These are phyloP conservation scores for Triops cancriformis DNA, from an alignment of 1,140 invertebrate species.

Conservation along the genomic window DNA sequence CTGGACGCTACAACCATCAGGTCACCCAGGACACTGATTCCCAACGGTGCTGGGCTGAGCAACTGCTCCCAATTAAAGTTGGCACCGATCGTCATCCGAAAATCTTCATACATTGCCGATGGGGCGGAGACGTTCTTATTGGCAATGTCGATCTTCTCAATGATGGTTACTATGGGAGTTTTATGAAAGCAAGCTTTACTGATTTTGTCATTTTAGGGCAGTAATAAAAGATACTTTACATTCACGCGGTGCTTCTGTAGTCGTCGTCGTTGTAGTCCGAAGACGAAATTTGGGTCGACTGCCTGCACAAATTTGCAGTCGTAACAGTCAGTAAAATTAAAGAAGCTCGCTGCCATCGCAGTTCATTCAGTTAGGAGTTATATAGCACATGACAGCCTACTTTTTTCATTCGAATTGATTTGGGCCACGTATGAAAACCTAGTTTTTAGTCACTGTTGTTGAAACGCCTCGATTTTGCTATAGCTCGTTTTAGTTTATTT, in stretches of 20 bases:
- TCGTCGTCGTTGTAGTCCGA: background rate
- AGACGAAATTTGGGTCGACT: background rate
- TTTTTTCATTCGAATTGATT: too few relatives aligned
- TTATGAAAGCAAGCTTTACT: too few relatives aligned
- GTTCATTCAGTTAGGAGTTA: too few relatives aligned
- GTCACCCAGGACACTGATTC: constrained; percentile 16
- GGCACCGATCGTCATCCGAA: background rate
- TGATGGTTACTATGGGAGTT: background rate
- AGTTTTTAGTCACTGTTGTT: too few relatives aligned
- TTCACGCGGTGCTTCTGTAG: background rate
- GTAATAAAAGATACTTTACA: background rate
- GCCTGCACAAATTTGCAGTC: background rate
- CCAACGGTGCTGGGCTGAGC: background rate
- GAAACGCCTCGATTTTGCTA: too few relatives aligned
- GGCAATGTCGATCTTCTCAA: background rate
- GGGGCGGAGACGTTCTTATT: background rate
- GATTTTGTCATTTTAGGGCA: too few relatives aligned
- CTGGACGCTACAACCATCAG: constrained; percentile 8
- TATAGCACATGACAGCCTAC: too few relatives aligned
- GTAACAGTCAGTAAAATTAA: too few relatives aligned
- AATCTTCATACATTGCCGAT: background rate
- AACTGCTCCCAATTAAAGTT: constrained; percentile 20
- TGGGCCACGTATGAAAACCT: too few relatives aligned
- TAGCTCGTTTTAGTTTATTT: too few relatives aligned
- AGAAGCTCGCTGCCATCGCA: too few relatives aligned